A percentile compares a stretch with the other conserved stretches of the same genome.
Evolutionary conservation across 2,113 vertebrate genomes (phyloP).

Genomic region (Gymnocephalus cernua): DNA sequence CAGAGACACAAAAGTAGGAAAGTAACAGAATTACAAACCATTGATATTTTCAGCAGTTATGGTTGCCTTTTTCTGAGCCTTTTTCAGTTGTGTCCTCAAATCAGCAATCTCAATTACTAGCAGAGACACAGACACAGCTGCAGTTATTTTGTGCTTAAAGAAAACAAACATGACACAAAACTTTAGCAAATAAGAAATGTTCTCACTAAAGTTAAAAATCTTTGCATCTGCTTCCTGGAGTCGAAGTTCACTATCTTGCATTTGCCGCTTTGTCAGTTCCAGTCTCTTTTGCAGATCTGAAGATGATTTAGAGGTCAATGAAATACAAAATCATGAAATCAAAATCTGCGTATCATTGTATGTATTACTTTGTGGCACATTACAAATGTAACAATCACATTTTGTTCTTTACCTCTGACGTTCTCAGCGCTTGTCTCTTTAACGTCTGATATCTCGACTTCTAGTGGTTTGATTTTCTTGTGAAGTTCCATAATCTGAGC

Average conservation of each 20-base stretch:
- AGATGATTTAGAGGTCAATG: background rate
- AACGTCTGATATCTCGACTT: conserved; percentile 17
- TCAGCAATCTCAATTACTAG: conserved; percentile 49
- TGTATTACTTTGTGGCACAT: background rate
- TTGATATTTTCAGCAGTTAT: background rate
- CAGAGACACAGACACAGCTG: background rate
- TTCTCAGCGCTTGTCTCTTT: conserved; percentile 6
- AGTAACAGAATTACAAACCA: conserved; percentile 36
- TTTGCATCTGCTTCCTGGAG: conserved; percentile 19
- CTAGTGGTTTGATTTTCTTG: conserved; percentile 30
- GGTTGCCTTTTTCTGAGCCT: background rate
- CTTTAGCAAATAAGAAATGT: background rate
- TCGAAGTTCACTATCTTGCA: conserved; percentile 45
- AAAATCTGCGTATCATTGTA: background rate
- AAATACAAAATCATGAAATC: background rate
- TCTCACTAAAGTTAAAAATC: conserved; percentile 36
- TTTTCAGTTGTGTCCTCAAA: conserved; percentile 20
- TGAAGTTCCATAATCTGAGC: conserved; percentile 56
- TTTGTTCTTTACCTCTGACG: conserved; percentile 33
- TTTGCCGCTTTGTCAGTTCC: conserved; percentile 5
- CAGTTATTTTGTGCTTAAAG: conserved; percentile 4
- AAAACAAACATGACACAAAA: background rate
- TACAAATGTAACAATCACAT: background rate
- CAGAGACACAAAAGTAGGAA: background rate
- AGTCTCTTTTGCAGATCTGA: conserved; percentile 53